phyloP scores from a whole-genome alignment of 2,113 vertebrate species.

The Pelecanus crispus region DNA sequence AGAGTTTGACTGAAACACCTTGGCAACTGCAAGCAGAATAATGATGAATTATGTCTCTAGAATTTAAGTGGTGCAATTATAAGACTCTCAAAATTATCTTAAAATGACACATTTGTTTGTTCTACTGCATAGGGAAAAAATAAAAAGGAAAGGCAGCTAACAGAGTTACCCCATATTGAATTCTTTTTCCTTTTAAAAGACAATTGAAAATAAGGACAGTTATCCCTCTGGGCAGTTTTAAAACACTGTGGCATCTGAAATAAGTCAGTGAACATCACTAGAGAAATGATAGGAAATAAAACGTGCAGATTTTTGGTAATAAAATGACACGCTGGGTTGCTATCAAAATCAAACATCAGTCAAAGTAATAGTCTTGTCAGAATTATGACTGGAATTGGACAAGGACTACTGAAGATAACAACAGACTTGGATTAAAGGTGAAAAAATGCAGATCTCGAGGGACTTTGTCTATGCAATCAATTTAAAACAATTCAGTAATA shows the following conservation, averaged over 20 bases:
- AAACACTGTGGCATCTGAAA: constrained; percentile 38
- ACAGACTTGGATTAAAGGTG: background rate
- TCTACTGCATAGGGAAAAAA: constrained; percentile 3
- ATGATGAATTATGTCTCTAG: constrained; percentile 27
- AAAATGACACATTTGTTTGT: constrained; percentile 37
- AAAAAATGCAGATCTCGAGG: background rate
- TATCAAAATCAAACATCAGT: constrained; percentile 18
- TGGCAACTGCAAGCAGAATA: constrained; percentile 16
- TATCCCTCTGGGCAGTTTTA: constrained; percentile 50
- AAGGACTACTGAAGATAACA: background rate
- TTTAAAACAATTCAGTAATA: background rate
- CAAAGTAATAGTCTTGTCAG: constrained; percentile 27
- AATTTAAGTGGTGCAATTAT: constrained; percentile 30
- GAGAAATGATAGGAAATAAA: constrained; percentile 49
- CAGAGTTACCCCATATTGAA: background rate
- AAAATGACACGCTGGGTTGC: background rate
- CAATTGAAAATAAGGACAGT: constrained; percentile 24
- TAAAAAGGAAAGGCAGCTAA: background rate
- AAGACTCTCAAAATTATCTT: constrained; percentile 26
- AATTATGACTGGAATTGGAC: background rate
- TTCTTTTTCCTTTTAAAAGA: constrained; percentile 43
- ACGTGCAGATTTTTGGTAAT: constrained; percentile 11
- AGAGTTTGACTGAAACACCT: background rate
- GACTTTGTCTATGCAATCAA: background rate
- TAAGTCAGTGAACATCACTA: constrained; percentile 37